A percentile compares a stretch with the other conserved stretches of the same genome.
phyloP scores from a whole-genome alignment of 1,140 invertebrate species.

The Prorops nasuta region DNA sequence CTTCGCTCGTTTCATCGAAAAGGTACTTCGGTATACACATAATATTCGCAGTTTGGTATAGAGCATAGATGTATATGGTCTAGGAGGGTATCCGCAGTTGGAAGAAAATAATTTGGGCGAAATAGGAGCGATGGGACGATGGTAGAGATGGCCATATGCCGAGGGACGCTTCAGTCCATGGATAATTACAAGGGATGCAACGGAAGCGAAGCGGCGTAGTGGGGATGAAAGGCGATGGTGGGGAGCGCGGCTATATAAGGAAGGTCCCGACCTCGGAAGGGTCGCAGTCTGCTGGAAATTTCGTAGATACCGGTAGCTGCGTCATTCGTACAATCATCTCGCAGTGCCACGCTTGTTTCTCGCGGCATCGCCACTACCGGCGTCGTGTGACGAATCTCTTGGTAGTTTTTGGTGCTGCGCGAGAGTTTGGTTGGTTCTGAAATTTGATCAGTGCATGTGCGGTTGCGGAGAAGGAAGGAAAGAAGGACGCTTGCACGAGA shows the following conservation, averaged over 20 bases:
- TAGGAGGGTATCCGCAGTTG: too few relatives aligned
- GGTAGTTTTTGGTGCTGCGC: neutral
- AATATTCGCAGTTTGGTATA: too few relatives aligned
- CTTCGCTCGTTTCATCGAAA: too few relatives aligned
- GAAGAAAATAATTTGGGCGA: too few relatives aligned
- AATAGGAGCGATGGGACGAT: too few relatives aligned
- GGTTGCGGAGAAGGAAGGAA: neutral
- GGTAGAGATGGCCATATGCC: constrained; percentile 33
- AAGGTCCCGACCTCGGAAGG: constrained; percentile 37
- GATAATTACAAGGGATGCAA: constrained; percentile 53
- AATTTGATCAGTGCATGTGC: constrained; percentile 6
- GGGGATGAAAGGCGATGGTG: constrained; percentile 28
- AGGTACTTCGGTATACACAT: too few relatives aligned
- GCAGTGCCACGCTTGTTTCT: neutral
- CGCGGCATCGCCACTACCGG: neutral
- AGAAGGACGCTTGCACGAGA: too few relatives aligned
- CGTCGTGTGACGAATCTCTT: neutral
- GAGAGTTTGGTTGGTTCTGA: neutral
- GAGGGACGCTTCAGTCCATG: constrained; percentile 34
- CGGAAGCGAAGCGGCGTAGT: constrained; percentile 12
- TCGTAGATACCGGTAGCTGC: constrained; percentile 22
- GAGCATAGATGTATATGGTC: too few relatives aligned
- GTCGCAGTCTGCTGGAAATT: constrained; percentile 48
- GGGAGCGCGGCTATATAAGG: constrained; percentile 46
- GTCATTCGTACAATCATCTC: neutral